Evolutionary conservation across 1,140 invertebrate genomes (phyloP).

Genomic region (Laupala kohalensis): DNA sequence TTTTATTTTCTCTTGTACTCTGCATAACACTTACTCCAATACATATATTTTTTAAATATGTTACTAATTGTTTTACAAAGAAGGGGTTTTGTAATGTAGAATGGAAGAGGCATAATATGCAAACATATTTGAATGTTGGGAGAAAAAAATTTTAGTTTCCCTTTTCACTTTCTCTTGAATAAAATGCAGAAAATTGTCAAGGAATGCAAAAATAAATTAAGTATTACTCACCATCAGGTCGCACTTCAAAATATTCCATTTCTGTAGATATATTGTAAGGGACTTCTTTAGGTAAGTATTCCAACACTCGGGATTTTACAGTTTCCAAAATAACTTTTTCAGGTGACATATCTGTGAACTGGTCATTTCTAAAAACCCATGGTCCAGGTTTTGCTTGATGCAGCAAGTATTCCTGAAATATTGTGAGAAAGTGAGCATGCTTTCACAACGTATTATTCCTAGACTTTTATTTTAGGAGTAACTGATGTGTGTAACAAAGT

Average conservation of each 20-base stretch:
- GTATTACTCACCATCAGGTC: not conserved
- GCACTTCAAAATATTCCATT: slow-evolving; percentile 2
- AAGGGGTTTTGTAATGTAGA: not conserved
- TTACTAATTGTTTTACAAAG: not conserved
- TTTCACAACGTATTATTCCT: too few species aligned
- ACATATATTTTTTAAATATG: not conserved
- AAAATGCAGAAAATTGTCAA: slow-evolving; percentile 1
- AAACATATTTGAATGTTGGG: not conserved
- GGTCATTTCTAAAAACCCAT: slow-evolving; percentile 31
- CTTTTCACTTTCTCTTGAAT: not conserved
- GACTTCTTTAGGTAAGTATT: slow-evolving; percentile 65
- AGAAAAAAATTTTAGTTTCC: not conserved
- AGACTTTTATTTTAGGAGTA: too few species aligned
- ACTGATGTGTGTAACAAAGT: too few species aligned
- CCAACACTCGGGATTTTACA: slow-evolving; percentile 64
- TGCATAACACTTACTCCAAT: too few species aligned
- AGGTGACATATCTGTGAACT: slow-evolving; percentile 59
- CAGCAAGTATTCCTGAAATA: slow-evolving; percentile 62
- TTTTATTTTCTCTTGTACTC: too few species aligned
- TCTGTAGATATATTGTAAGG: slow-evolving; percentile 56
- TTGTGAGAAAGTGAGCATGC: too few species aligned
- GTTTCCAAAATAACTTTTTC: slow-evolving; percentile 52
- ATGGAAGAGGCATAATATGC: not conserved
- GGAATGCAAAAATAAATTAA: not conserved
- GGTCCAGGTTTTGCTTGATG: slow-evolving; percentile 41